Base-by-base conservation (phyloP, 1,140 invertebrate genomes). In the Drosophila chauvacae region DNA sequence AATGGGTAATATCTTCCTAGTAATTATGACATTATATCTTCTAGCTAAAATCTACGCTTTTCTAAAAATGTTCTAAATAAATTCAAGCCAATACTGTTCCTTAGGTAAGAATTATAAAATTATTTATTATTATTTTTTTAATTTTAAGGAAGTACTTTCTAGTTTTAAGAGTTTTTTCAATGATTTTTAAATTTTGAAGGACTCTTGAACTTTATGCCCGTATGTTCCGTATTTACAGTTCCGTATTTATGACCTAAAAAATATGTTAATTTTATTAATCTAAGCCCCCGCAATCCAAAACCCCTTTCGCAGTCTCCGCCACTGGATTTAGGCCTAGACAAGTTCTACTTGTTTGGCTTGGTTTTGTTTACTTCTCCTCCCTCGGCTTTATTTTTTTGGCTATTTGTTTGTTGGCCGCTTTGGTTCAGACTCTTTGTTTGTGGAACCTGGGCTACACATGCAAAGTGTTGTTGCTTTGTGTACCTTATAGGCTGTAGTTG, bases 391-490 rank as follows among this genome's bases (percentile, higher is more conserved):
- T 28, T 44, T 41, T 57, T 65, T 77, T 35, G 44, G 35, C 37
- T 78, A 37, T 78, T 78, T 78, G 57, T 63, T 73, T 16, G 69
- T 30, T 45, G 48, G 70, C 39, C 44, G 26, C 74, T 42, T 62
- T 68, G 57, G 73, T 66, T 76, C 60, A 66, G 61, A 68, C 69
- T 82, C 45, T 68, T 72, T 70, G 57, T 85, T 81, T 86, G 82
- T 65, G 65, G 61, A 70, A 51, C 65, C 59, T 41, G 41, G 53
- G 58, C 64, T 78, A 81, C 82, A 78, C 74, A 87, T 88, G 84
- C 85, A 90, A 90, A 88, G 85, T 88, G 85, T 88, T 84, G 85
- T 81, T 77, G 33, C 58, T 60, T 69, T 70, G 71, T 87, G 84
- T 88, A 59, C 33, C 37, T 39, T n/a, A 39, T 53, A 41, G 41